Base-by-base conservation (phyloP, 1,140 invertebrate species). In the Brachionus calyciflorus region DNA sequence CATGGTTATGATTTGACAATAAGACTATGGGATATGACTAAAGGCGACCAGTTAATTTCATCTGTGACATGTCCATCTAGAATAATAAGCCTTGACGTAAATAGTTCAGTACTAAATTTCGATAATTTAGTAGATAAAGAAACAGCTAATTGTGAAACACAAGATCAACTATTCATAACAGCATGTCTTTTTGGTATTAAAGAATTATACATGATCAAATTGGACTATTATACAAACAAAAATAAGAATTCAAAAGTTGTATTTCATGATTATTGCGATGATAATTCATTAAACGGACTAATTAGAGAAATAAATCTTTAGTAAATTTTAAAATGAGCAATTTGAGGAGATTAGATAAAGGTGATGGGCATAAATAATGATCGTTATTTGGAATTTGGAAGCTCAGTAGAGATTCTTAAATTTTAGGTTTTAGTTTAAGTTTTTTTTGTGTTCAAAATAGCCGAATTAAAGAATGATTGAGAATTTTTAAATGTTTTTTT, bases 11-110 rank as follows among this genome's bases (percentile, higher is more conserved):
- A 93, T 84, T 84, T 87, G 44, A 90, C 90, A 21, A 88, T 93
- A 46, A 85, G 91, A 48, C 86, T 92, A 9, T 93, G 91, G 91
- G 89, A 92, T 82, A 80, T 92, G 6, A 88, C 88, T 79, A 88
- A 89, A 81, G 91, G 91, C 91, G 63, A 77, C 14, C 46, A 49
- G 17, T 51, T 73, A 14, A 51, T 73, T 24, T 51, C 46, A 37
- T 73, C 69, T 17, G 37, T 73, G 3, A 73, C 69, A 26, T 73
- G 69, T 51, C 69, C 69, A 2, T 37, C 28, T 10, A 30, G 69
- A 24, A 73, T 73, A 14, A 19, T 73, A 1, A 51, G 46, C 2
- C 10, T 65, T 10, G 60, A 65, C 12, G 44, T 41, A 41, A 65
- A 65, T 65, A 24, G 17, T 65, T 65, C 60, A 24, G 44, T 26